A percentile compares a stretch with the other conserved stretches of the same genome.
phyloP scores from a whole-genome alignment of 2,113 vertebrate genomes.

The Falco punctatus region DNA sequence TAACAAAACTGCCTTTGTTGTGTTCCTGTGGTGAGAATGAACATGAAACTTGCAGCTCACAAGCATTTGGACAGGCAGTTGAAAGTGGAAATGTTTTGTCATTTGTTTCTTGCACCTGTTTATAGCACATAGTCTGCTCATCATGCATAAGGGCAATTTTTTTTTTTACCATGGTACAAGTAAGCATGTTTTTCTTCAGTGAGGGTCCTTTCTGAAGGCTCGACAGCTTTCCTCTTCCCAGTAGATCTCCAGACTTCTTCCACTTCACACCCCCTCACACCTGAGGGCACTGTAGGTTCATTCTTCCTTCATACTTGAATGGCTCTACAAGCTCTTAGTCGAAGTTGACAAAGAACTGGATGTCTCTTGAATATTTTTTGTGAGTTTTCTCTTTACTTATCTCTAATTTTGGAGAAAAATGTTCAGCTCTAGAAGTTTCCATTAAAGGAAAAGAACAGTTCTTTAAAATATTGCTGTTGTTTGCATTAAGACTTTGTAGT shows the following conservation, averaged over 20 bases:
- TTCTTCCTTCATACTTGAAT: not conserved
- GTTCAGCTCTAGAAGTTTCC: not conserved
- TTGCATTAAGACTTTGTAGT: not conserved
- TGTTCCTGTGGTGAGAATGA: not conserved
- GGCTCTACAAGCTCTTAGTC: not conserved
- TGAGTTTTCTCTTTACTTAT: not conserved
- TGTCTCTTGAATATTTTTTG: not conserved
- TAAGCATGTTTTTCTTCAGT: not conserved
- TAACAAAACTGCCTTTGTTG: not conserved
- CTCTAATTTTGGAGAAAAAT: not conserved
- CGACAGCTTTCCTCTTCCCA: not conserved
- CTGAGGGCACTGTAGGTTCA: slow-evolving; percentile 47
- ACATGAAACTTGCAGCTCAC: not conserved
- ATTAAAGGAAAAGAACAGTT: not conserved
- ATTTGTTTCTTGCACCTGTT: not conserved
- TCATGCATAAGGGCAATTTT: not conserved
- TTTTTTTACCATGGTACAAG: not conserved
- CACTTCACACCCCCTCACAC: slow-evolving; percentile 19
- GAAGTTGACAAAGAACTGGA: not conserved
- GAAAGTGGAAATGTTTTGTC: not conserved
- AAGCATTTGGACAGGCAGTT: not conserved
- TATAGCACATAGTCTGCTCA: not conserved
- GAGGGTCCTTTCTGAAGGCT: not conserved
- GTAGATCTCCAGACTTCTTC: not conserved
- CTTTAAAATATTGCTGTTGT: not conserved